Evolutionary conservation across 1,140 invertebrate genomes (phyloP).

Genomic region (Halesus radiatus): DNA sequence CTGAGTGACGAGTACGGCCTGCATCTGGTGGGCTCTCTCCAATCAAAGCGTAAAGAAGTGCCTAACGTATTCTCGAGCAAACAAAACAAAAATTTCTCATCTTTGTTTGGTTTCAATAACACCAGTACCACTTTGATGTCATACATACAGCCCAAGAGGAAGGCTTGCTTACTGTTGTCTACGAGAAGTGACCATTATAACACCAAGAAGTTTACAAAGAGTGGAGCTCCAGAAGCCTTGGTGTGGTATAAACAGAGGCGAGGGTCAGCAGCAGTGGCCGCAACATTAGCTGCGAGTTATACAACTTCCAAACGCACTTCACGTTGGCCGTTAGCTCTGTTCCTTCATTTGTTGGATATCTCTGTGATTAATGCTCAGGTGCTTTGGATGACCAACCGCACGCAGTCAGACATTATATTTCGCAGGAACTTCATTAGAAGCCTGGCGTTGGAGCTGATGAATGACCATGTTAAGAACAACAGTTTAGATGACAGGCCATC

Average conservation of each 20-base stretch:
- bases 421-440: constrained; percentile 65
- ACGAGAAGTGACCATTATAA: constrained; percentile 49
- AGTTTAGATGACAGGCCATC: constrained; percentile 18
- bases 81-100: constrained; percentile 60
- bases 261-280: constrained; percentile 40
- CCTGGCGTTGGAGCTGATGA: constrained; percentile 64
- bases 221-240: constrained; percentile 43
- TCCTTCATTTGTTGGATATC: constrained; percentile 69
- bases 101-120: constrained; percentile 63
- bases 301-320: constrained; percentile 66
- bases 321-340: constrained; percentile 70
- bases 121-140: constrained; percentile 57
- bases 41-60: constrained; percentile 61
- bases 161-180: constrained; percentile 47
- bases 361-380: constrained; percentile 69
- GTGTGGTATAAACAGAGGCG: constrained; percentile 53
- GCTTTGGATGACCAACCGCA: constrained; percentile 62
- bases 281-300: constrained; percentile 58
- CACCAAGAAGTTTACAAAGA: constrained; percentile 30
- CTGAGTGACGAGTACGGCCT: constrained; percentile 62
- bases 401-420: constrained; percentile 58
- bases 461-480: constrained; percentile 55
- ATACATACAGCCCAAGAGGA: constrained; percentile 47
- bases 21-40: constrained; percentile 61
- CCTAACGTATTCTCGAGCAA: constrained; percentile 63